These are phyloP conservation scores for Drosophila equinoxialis DNA, from an alignment of 1,140 invertebrate species.

Conservation along the genomic window DNA sequence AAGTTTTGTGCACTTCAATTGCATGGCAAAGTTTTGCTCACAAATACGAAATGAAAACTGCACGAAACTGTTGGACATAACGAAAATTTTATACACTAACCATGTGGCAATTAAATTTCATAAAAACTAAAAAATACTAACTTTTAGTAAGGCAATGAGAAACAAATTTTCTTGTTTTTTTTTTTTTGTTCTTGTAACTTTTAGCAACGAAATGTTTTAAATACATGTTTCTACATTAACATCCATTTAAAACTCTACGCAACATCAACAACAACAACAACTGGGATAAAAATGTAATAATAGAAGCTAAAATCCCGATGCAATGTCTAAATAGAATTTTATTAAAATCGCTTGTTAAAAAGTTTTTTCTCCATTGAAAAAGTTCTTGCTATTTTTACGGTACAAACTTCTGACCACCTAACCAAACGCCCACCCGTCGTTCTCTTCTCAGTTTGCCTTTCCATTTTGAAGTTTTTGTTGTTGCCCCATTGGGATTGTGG, in stretches of 20 bases:
- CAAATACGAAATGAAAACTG: slow-evolving; percentile 12
- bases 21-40: neutral
- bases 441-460: neutral
- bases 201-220: neutral
- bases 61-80: neutral
- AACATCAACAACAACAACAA: neutral
- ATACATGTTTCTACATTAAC: slow-evolving; percentile 1
- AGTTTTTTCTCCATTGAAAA: slow-evolving; percentile 61
- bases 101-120: neutral
- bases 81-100: slow-evolving; percentile 6
- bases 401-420: neutral
- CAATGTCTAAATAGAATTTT: slow-evolving; percentile 76
- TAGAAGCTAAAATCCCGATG: slow-evolving; percentile 32
- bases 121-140: neutral
- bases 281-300: neutral
- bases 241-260: neutral
- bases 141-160: neutral
- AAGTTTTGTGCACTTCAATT: slow-evolving; percentile 35
- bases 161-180: neutral
- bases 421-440: neutral
- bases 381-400: slow-evolving; percentile 54
- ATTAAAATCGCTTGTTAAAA: slow-evolving; percentile 82
- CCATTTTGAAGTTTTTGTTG: slow-evolving; percentile 25
- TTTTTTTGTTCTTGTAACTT: neutral
- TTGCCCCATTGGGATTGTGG: slow-evolving; percentile 57